A percentile compares a stretch with the other conserved stretches of the same genome.
These are phyloP conservation scores for Diachrysia chrysitis DNA, from an alignment of 2,888 invertebrate species.

Conservation along the genomic window DNA sequence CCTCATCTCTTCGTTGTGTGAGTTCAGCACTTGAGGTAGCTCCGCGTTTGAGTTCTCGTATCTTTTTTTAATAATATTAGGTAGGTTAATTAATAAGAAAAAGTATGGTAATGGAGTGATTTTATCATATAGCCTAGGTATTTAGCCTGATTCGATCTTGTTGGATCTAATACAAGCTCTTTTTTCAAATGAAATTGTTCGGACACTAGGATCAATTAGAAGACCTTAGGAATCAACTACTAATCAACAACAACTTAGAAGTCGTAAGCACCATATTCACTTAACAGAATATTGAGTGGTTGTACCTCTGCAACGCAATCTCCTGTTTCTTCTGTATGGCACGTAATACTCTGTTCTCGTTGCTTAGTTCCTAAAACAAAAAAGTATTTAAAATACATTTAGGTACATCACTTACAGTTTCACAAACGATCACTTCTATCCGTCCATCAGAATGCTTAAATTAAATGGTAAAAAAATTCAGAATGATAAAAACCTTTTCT, in stretches of 20 bases:
- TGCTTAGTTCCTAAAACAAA: slow-evolving; percentile 78
- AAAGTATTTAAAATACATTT: neutral
- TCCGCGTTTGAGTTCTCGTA: slow-evolving; percentile 94
- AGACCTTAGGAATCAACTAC: too few relatives aligned
- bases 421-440: neutral
- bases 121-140: too few relatives aligned
- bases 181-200: too few relatives aligned
- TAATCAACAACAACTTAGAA: too few relatives aligned
- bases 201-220: too few relatives aligned
- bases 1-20: slow-evolving; percentile 94
- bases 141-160: too few relatives aligned
- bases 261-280: too few relatives aligned
- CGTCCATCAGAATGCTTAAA: neutral
- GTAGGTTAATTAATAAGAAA: neutral
- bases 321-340: slow-evolving; percentile 95
- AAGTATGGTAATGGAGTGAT: too few relatives aligned
- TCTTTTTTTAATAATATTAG: slow-evolving; percentile 66
- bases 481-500: neutral
- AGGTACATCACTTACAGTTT: neutral
- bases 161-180: too few relatives aligned
- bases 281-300: neutral
- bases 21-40: slow-evolving; percentile 92
- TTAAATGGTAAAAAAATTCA: neutral
- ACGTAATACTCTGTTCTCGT: slow-evolving; percentile 93
- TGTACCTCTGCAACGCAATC: slow-evolving; percentile 91